Evolutionary conservation across 2,888 invertebrate species (phyloP), one percentile per base, ranked within the genome.

Genomic region (Drosophila mimetica): DNA sequence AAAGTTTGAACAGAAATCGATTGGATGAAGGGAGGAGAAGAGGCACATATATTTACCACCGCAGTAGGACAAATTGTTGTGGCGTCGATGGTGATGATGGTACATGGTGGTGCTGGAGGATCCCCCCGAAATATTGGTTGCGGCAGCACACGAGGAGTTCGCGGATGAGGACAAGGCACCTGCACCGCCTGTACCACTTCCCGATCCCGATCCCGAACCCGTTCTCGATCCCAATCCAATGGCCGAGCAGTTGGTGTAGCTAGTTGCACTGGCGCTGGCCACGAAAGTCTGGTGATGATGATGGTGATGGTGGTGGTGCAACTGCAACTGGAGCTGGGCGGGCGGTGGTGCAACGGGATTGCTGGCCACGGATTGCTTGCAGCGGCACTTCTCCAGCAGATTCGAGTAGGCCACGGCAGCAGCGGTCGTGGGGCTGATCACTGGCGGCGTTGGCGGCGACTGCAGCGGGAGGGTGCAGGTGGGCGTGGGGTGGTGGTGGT

Each of bases 51-150:
- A 91, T 89, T 90, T 91, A 91, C 91, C 91, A 83, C 91, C 91
- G 75, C 92, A 92, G 84, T 92, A 92, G 54, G 91, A 90, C 78
- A 91, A 79, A 82, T 91, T 91, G 79, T 90, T 91, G 74, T 92
- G 92, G 44, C 92, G 91, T 65, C 92, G 84, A 74, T 92, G 92
- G 34, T 81, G 81, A 37, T 86, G 91, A 61, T 92, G 89, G 79
- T 92, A 92, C 92, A 92, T 92, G 44, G 79, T 79, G 66, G 74
- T 74, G 55, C 80, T 73, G 58, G 74, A 71, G 60, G 77, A 64
- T 50, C 48, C 72, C 20, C 46, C 41, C 28, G 57, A 47, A 18
- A 59, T 41, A 57, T 57, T 74, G 58, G 66, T 63, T 48, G 74
- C 57, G 14, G 74, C 51, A 28, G n/a, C 18, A 9, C 41, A 46